Base-by-base conservation (phyloP, 1,140 invertebrate genomes). In the Fopius arisanus region DNA sequence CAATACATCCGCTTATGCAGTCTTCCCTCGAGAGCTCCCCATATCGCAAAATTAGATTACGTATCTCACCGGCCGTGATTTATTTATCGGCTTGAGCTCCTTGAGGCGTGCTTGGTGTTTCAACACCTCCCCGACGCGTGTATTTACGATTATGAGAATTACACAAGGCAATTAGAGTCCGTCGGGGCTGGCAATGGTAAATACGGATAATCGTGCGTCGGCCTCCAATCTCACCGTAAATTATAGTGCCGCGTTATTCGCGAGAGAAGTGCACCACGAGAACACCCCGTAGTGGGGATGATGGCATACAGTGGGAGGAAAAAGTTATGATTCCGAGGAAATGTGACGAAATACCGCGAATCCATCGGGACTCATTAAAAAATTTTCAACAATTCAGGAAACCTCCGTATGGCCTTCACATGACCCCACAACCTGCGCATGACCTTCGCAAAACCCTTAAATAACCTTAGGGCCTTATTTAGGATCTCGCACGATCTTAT, bases 71-170 rank as follows among this genome's bases (percentile, higher is more conserved):
- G 66, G 75, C 72, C 81, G 82, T 84, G 80, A 84, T 84, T 84
- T 84, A 84, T 84, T 82, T 83, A 82, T 82, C 78, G 79, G 37
- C 67, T 21, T 48, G 63, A 59, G 75, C 73, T 80, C 76, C 77
- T 79, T 73, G 76, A 78, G 79, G 74, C 74, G 75, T 77, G 76
- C 75, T 78, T 68, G 72, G 67, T 66, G 71, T 82, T 82, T 83
- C 80, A 82, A 83, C 82, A 82, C 79, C 79, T 84, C 76, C 68
- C 65, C 72, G 74, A 83, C 82, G 76, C 78, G 80, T 77, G 75
- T 79, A 83, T 84, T 83, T 82, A 83, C 80, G 76, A 80, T 84
- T 84, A 82, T 80, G 78, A 81, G 77, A 83, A 82, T 83, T 83
- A 83, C 78, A 79, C 78, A 77, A 81, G 77, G 78, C 80, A 84